A percentile compares a stretch with the other conserved stretches of the same genome.
These are phyloP conservation scores for Tetramorium parvispinum DNA, from an alignment of 1,140 invertebrate genomes.

Conservation along the genomic window DNA sequence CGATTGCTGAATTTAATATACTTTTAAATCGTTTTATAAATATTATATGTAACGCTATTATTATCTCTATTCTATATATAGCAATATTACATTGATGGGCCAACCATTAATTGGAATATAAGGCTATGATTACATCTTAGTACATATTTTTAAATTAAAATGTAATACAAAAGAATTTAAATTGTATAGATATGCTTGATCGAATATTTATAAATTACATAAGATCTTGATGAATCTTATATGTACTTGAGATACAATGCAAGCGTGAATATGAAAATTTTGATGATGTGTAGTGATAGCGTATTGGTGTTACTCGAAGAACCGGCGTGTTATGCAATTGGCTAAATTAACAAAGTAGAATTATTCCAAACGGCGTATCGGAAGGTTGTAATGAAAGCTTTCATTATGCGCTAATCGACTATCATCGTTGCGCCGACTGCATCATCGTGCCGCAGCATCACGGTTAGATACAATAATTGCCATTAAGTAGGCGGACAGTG, in stretches of 20 bases:
- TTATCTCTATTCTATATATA: neutral
- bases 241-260: neutral
- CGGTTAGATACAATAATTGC: conserved; percentile 41
- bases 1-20: neutral
- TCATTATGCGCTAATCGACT: conserved; percentile 20
- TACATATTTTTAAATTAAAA: conserved; percentile 4
- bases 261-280: neutral
- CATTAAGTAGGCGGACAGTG: conserved; percentile 57
- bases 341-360: conserved; percentile 3
- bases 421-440: neutral
- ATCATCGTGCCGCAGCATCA: conserved; percentile 26
- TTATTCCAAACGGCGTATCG: neutral
- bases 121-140: neutral
- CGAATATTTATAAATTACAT: neutral
- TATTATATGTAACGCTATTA: neutral
- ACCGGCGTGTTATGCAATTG: neutral
- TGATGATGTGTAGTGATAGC: neutral
- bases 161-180: neutral
- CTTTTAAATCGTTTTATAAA: conserved; percentile 9
- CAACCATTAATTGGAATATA: neutral
- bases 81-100: neutral
- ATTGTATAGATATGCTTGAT: neutral
- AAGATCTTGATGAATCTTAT: neutral
- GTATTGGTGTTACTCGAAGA: neutral
- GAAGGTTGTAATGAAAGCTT: conserved; percentile 23